A percentile compares a stretch with the other conserved stretches of the same genome.
Conservation (phyloP, 2,888 invertebrate species). For the Drosophila neotestacea region DNA sequence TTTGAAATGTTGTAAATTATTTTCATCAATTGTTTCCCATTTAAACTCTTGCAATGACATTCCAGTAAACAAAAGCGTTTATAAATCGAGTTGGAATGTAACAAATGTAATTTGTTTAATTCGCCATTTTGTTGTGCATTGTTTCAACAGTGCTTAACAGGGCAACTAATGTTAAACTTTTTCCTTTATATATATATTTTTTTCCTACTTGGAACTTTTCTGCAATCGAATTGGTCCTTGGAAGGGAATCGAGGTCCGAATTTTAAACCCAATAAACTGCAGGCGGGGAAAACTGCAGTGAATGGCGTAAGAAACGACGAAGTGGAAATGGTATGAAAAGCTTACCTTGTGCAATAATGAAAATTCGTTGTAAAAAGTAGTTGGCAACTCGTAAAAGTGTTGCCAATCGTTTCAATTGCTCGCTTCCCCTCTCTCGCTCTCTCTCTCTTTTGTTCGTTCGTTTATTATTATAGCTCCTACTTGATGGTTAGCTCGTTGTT, state of each 20-base stretch:
- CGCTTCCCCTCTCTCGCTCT: too few species aligned
- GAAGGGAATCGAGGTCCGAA: slow-evolving; percentile 17
- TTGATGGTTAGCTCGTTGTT: slow-evolving; percentile 32
- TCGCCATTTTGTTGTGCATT: slow-evolving; percentile 17
- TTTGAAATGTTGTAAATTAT: not conserved
- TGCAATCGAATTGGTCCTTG: slow-evolving; percentile 23
- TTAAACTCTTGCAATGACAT: slow-evolving; percentile 5
- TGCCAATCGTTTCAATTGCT: slow-evolving; percentile 64
- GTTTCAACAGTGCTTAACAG: not conserved
- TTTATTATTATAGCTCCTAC: slow-evolving; percentile 43
- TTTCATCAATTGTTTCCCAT: slow-evolving; percentile 6
- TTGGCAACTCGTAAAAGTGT: slow-evolving; percentile 76
- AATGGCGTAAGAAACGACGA: slow-evolving; percentile 32
- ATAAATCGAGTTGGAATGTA: slow-evolving; percentile 11
- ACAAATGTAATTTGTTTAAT: slow-evolving; percentile 6
- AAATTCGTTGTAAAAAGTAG: slow-evolving; percentile 78
- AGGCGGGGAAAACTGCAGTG: slow-evolving; percentile 7
- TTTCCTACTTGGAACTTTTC: slow-evolving; percentile 21
- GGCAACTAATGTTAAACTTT: slow-evolving; percentile 29
- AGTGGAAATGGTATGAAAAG: slow-evolving; percentile 28
- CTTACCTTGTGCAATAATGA: slow-evolving; percentile 77
- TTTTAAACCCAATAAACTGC: slow-evolving; percentile 52
- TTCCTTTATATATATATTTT: not conserved
- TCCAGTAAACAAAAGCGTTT: slow-evolving; percentile 4
- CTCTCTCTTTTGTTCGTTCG: not conserved